These are phyloP conservation scores for Phoeniculus purpureus DNA, from an alignment of 2,797 vertebrate species.

Conservation along the genomic window DNA sequence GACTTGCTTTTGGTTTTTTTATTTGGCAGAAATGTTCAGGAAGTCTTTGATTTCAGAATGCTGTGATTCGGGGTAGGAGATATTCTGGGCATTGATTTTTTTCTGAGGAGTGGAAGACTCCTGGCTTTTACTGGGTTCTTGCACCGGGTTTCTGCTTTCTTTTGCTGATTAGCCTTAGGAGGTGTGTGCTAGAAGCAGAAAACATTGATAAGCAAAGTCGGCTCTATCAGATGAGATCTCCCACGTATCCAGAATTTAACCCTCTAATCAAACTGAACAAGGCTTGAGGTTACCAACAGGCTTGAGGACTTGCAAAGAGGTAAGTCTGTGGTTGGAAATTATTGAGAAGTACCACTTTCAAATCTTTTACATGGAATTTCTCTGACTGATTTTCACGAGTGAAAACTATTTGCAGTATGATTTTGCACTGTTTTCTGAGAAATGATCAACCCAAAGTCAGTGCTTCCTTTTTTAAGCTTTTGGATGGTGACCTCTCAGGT, in stretches of 20 bases:
- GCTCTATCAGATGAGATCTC: neutral
- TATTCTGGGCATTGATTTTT: neutral
- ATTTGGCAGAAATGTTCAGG: neutral
- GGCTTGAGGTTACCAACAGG: neutral
- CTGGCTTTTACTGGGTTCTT: neutral
- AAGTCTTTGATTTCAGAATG: neutral
- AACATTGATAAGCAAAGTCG: neutral
- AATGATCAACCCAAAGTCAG: neutral
- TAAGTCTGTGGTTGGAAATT: neutral
- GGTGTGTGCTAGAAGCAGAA: neutral
- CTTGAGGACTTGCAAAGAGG: neutral
- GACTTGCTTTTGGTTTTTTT: neutral
- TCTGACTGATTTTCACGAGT: neutral
- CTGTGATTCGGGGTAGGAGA: neutral
- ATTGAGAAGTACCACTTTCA: neutral
- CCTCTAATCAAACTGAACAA: neutral
- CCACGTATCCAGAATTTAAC: neutral
- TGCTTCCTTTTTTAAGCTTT: neutral
- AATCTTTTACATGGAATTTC: neutral
- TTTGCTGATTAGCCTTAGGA: neutral
- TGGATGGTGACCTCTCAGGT: neutral
- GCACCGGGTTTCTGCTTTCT: neutral
- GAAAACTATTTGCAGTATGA: neutral
- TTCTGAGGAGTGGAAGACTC: too few species aligned
- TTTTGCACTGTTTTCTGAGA: neutral